phyloP scores from a whole-genome alignment of 2,113 vertebrate species.

The Osmerus eperlanus region DNA sequence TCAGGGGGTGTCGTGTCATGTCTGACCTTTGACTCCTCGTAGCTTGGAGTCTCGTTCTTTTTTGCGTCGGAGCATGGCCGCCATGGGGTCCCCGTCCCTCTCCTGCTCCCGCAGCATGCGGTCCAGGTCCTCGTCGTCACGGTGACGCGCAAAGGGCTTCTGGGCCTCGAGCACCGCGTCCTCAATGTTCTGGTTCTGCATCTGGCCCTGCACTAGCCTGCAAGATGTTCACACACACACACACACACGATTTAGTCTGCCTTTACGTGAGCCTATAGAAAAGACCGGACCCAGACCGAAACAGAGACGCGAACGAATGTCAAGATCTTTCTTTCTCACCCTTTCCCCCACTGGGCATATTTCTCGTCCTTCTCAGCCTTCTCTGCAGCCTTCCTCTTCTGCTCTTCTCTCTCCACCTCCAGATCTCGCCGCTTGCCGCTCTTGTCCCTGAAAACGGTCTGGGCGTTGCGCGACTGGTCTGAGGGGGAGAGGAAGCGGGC shows the following conservation, averaged over 20 bases:
- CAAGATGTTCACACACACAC: neutral
- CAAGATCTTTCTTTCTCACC: conserved; percentile 69
- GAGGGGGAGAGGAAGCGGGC: conserved; percentile 26
- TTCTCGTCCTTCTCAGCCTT: conserved; percentile 81
- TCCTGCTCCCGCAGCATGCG: conserved; percentile 88
- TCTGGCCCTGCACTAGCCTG: conserved; percentile 84
- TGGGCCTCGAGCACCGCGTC: conserved; percentile 86
- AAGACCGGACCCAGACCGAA: neutral
- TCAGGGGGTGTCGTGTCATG: too few species aligned
- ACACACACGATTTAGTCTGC: neutral
- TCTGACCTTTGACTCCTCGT: conserved; percentile 70
- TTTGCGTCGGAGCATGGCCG: conserved; percentile 83
- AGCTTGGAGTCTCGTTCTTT: conserved; percentile 79
- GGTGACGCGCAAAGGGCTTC: conserved; percentile 89
- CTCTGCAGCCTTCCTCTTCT: conserved; percentile 76
- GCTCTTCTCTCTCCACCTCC: conserved; percentile 79
- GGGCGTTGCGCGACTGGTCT: conserved; percentile 81
- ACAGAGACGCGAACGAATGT: neutral
- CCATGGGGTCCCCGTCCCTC: conserved; percentile 95
- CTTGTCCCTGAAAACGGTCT: conserved; percentile 90
- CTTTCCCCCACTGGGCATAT: conserved; percentile 92
- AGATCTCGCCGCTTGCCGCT: conserved; percentile 84
- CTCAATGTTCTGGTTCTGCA: conserved; percentile 85
- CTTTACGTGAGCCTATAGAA: neutral
- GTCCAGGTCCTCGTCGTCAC: conserved; percentile 90